Evolutionary conservation across 2,888 invertebrate species (phyloP), one percentile per base, ranked within the genome.

Genomic region (Hetaerina titia): DNA sequence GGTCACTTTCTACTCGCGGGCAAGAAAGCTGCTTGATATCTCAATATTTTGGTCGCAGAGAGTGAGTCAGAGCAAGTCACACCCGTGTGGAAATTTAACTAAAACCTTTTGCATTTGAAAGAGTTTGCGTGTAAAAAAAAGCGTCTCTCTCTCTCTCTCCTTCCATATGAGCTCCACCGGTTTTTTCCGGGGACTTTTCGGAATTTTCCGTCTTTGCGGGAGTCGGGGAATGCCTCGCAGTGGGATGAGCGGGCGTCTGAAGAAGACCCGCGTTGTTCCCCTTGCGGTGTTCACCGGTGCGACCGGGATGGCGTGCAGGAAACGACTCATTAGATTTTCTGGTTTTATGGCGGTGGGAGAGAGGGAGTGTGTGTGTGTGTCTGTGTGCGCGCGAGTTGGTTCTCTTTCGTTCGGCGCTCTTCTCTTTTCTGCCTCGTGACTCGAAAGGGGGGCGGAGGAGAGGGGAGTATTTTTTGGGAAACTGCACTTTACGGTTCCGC

Each of bases 271-370:
- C 81, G 81, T 9, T 22, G 81, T 31, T 31, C 31, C 81, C 81
- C 22, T 31, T 31, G 81, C 31, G 81, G 81, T 69, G 60, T 15
- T 15, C 9, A 31, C 69, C 69, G 69, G 69, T n/a, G 69, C 69
- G n/a, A n/a, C 81, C 31, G 69, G 31, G 56, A 74, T 92, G 92
- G 92, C 92, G 92, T 92, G 92, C 92, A 74, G 92, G 92, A 92
- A 92, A n/a, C 69, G 92, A 92, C 64, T 92, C 92, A 92, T 92
- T 92, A 92, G 92, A 92, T 64, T 92, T 74, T 92, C 92, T 74
- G 92, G 74, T 56, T 69, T 81, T 92, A 92, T 56, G 92, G 74
- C 19, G 22, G 60, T 57, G 22, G 89, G n/a, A 6, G 45, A 6
- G 31, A 11, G 45, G 74, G 22, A 57, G 19, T 56, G 56, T 58